These are phyloP conservation scores for Urocitellus parryii DNA, from an alignment of 2,113 vertebrate genomes.

Conservation along the genomic window DNA sequence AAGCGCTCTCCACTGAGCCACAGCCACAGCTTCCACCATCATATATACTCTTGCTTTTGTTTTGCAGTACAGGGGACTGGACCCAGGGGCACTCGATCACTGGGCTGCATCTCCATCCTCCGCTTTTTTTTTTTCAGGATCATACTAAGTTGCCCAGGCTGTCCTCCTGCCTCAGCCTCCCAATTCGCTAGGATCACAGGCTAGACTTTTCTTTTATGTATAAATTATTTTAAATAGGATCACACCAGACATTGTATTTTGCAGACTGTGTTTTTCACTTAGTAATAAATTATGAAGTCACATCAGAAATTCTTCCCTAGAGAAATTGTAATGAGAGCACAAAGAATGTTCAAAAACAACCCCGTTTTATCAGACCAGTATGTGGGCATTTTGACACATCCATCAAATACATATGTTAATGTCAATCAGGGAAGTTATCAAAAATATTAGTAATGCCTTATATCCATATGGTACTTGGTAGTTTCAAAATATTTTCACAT, in stretches of 20 bases:
- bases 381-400: not conserved
- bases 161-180: not conserved
- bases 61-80: no score
- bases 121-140: not conserved
- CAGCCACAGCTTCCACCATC: no score
- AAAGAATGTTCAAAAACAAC: conserved; percentile 14
- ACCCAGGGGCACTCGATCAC: no score
- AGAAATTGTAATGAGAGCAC: not conserved
- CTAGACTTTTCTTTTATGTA: not conserved
- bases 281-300: conserved; percentile 55
- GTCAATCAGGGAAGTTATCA: conserved; percentile 11
- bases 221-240: conserved; percentile 29
- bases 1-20: no score
- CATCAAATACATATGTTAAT: not conserved
- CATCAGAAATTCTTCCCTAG: conserved; percentile 24
- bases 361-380: not conserved
- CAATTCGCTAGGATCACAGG: not conserved
- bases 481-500: conserved; percentile 17
- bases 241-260: conserved; percentile 1
- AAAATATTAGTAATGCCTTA: conserved; percentile 12
- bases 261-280: conserved; percentile 3
- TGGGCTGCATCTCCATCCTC: no score
- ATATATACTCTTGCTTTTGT: no score
- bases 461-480: not conserved
- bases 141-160: not conserved